A percentile compares a stretch with the other conserved stretches of the same genome.
phyloP scores from a whole-genome alignment of 1,140 invertebrate species.

The Macrocentrus cingulum region DNA sequence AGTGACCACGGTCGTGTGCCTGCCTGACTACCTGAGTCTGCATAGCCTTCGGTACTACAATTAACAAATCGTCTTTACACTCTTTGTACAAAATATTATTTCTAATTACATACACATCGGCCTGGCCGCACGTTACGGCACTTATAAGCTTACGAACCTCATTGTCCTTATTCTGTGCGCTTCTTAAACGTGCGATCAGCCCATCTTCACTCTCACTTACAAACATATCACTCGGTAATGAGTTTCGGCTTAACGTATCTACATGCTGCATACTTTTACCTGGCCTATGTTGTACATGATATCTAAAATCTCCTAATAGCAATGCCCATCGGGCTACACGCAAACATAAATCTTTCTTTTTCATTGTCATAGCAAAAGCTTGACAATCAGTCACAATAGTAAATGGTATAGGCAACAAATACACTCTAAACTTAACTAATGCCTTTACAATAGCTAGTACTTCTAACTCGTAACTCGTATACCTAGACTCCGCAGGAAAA shows the following conservation, averaged over 20 bases:
- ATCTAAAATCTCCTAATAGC: slow-evolving; percentile 41
- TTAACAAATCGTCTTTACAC: slow-evolving; percentile 28
- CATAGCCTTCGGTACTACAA: slow-evolving; percentile 36
- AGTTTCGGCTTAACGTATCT: slow-evolving; percentile 43
- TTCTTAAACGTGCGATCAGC: slow-evolving; percentile 11
- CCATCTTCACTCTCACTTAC: slow-evolving; percentile 5
- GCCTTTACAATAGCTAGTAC: slow-evolving; percentile 45
- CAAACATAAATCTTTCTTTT: slow-evolving; percentile 39
- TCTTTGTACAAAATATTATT: slow-evolving; percentile 36
- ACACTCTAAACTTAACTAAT: slow-evolving; percentile 48
- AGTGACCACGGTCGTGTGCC: slow-evolving; percentile 24
- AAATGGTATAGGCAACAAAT: slow-evolving; percentile 46
- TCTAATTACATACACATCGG: slow-evolving; percentile 34
- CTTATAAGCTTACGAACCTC: slow-evolving; percentile 4
- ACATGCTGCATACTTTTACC: slow-evolving; percentile 38
- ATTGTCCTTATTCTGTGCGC: slow-evolving; percentile 11
- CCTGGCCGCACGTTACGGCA: slow-evolving; percentile 19
- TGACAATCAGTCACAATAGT: slow-evolving; percentile 45
- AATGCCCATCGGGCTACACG: slow-evolving; percentile 32
- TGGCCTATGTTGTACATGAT: slow-evolving; percentile 34
- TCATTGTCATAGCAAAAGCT: slow-evolving; percentile 43
- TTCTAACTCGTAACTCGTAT: slow-evolving; percentile 44
- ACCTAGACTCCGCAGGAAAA: slow-evolving; percentile 21
- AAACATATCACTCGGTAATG: slow-evolving; percentile 13
- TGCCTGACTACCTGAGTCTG: slow-evolving; percentile 8